phyloP scores from a whole-genome alignment of 2,888 invertebrate genomes.

The Anticlea derivata region DNA sequence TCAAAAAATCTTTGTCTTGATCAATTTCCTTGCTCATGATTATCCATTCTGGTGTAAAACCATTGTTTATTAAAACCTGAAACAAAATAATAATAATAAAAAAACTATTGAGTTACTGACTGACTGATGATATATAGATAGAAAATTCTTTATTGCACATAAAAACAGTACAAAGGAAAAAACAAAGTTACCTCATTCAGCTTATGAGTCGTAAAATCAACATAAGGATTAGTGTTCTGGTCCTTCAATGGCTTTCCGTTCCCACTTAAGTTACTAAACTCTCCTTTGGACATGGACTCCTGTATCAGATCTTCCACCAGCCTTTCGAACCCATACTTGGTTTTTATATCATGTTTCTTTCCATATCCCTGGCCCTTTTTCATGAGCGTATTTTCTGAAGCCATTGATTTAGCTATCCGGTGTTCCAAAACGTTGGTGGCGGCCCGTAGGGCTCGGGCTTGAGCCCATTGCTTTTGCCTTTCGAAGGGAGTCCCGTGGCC shows the following conservation, averaged over 20 bases:
- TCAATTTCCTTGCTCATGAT: conserved; percentile 93
- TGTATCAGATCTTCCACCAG: conserved; percentile 96
- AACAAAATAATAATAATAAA: conserved; percentile 28
- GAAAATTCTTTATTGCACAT: too few species aligned
- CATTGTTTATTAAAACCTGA: conserved; percentile 92
- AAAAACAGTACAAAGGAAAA: too few species aligned
- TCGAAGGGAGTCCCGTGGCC: conserved; percentile 91
- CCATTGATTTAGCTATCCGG: conserved; percentile 85
- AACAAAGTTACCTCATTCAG: conserved; percentile 86
- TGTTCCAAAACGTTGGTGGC: conserved; percentile 86
- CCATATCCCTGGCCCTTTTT: conserved; percentile 83
- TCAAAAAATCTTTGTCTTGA: conserved; percentile 84
- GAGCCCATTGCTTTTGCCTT: conserved; percentile 90
- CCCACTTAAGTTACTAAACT: conserved; percentile 93
- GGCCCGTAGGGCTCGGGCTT: conserved; percentile 87
- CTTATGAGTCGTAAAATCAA: conserved; percentile 94
- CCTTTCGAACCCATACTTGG: conserved; percentile 92
- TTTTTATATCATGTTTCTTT: conserved; percentile 89
- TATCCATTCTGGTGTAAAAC: conserved; percentile 96
- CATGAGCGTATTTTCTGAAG: conserved; percentile 86
- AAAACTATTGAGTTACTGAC: too few species aligned
- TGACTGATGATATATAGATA: too few species aligned
- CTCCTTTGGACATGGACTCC: conserved; percentile 94
- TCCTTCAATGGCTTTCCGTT: conserved; percentile 91
- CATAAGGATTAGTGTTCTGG: conserved; percentile 90